Conservation (phyloP, 2,113 vertebrate genomes). For the Laterallus jamaicensis region DNA sequence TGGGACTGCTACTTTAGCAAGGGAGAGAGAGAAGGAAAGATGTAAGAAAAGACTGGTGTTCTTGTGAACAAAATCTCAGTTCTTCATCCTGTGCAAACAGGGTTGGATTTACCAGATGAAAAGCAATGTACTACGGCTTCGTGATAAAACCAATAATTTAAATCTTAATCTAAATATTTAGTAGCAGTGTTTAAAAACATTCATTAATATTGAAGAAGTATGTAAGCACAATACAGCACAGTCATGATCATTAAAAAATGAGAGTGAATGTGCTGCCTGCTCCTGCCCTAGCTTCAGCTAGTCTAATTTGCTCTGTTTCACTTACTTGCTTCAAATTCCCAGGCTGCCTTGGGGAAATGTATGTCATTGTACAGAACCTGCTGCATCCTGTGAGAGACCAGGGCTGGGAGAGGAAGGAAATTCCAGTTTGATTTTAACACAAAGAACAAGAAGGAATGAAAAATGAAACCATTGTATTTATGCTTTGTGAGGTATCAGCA, state of each 20-base stretch:
- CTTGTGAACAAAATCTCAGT: neutral
- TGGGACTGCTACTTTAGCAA: neutral
- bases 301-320: neutral
- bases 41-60: neutral
- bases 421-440: slow-evolving; percentile 4
- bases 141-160: neutral
- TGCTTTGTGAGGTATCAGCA: neutral
- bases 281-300: neutral
- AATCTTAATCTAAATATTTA: neutral
- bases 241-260: neutral
- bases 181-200: neutral
- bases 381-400: neutral
- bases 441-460: slow-evolving; percentile 20
- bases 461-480: slow-evolving; percentile 38
- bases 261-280: neutral
- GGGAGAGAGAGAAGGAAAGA: neutral
- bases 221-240: neutral
- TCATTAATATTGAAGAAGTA: neutral
- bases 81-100: neutral
- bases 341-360: neutral
- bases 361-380: neutral
- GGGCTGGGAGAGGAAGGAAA: slow-evolving; percentile 13
- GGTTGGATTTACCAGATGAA: neutral
- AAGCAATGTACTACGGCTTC: neutral
- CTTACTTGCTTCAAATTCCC: neutral